Percentiles rank a stretch among this genome's conserved stretches.
phyloP scores from a whole-genome alignment of 37 sponge, comb jelly and placozoan species.

The Crambe crambe region DNA sequence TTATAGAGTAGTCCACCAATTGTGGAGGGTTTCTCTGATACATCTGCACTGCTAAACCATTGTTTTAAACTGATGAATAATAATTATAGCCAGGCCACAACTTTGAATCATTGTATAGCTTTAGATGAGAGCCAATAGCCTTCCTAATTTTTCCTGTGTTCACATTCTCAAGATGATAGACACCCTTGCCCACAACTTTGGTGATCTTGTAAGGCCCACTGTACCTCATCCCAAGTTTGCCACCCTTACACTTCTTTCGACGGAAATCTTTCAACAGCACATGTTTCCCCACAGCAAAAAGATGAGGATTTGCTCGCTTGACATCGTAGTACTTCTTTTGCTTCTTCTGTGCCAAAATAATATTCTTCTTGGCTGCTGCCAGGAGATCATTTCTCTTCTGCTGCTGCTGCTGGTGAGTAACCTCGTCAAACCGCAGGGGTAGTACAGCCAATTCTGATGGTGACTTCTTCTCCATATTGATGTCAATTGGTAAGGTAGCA shows the following conservation, averaged over 20 bases:
- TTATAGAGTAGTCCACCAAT: no score
- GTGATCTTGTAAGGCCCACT: constrained; percentile 60
- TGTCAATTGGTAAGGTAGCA: constrained; percentile 67
- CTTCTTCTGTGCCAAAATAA: constrained; percentile 62
- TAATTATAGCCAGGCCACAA: no score
- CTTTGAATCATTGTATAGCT: no score
- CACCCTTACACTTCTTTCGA: constrained; percentile 69
- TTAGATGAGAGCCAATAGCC: no score
- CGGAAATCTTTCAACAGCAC: constrained; percentile 69
- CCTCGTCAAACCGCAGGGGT: constrained; percentile 13
- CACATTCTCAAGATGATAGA: no score
- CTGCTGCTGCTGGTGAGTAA: neutral
- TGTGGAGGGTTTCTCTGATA: no score
- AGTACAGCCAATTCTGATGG: constrained; percentile 19
- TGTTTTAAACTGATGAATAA: no score
- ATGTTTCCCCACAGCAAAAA: constrained; percentile 21
- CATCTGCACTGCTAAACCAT: no score
- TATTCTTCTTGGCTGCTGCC: constrained; percentile 66
- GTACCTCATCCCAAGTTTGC: constrained; percentile 50
- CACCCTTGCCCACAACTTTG: no score
- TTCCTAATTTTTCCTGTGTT: no score
- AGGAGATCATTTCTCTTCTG: constrained; percentile 14
- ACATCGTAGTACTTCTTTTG: constrained; percentile 71
- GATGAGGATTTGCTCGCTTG: constrained; percentile 56
- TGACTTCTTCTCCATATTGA: constrained; percentile 17